These are phyloP conservation scores for Clinocottus analis DNA, from an alignment of 2,113 vertebrate genomes.

Conservation along the genomic window DNA sequence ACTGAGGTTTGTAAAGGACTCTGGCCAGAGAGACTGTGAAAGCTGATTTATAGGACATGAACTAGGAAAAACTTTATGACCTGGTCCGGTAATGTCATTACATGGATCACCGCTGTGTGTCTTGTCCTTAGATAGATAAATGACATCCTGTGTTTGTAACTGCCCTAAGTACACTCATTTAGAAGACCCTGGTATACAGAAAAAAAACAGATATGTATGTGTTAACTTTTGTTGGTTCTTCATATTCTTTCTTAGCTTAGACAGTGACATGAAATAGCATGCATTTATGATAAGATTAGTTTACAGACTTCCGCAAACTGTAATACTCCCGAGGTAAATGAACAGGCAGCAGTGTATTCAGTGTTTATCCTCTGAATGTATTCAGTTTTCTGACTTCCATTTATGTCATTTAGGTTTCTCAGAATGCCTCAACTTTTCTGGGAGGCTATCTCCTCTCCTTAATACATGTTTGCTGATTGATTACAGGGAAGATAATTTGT, in stretches of 20 bases:
- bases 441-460: neutral
- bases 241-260: slow-evolving; percentile 5
- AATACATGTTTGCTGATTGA: slow-evolving; percentile 37
- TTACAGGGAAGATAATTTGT: slow-evolving; percentile 14
- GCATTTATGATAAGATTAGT: slow-evolving; percentile 15
- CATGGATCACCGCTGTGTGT: slow-evolving; percentile 20
- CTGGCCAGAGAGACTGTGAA: slow-evolving; percentile 32
- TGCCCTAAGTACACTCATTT: neutral
- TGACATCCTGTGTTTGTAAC: slow-evolving; percentile 1
- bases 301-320: slow-evolving; percentile 17
- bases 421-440: slow-evolving; percentile 47
- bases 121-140: slow-evolving; percentile 5
- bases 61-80: slow-evolving; percentile 50
- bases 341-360: slow-evolving; percentile 24
- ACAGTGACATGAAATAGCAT: neutral
- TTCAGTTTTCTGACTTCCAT: slow-evolving; percentile 43
- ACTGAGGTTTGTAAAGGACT: slow-evolving; percentile 3
- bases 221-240: neutral
- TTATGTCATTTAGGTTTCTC: slow-evolving; percentile 39
- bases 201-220: neutral
- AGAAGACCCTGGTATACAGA: slow-evolving; percentile 11
- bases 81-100: slow-evolving; percentile 59
- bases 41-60: slow-evolving; percentile 56
- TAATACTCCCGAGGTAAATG: slow-evolving; percentile 10
- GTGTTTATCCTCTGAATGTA: slow-evolving; percentile 26